Evolutionary conservation across 2,888 invertebrate genomes (phyloP).

Genomic region (Halocaridina rubra): DNA sequence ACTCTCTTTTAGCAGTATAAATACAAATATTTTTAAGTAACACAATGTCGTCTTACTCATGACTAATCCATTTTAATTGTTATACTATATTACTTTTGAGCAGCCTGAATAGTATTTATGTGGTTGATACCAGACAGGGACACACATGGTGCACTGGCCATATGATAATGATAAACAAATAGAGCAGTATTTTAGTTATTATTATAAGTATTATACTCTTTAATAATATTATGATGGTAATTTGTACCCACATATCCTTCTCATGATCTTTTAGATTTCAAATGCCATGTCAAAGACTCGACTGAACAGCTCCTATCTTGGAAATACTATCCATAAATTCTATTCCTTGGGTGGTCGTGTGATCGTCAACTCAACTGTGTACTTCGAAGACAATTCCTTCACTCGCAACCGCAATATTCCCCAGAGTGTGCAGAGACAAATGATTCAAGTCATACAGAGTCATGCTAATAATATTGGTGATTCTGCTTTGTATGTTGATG

Average conservation of each 20-base stretch:
- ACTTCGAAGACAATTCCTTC: conserved; percentile 81
- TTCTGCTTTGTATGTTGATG: conserved; percentile 86
- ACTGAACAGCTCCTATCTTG: conserved; percentile 87
- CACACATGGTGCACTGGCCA: too few relatives aligned
- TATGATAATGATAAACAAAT: too few relatives aligned
- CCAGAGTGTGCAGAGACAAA: conserved; percentile 83
- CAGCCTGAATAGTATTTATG: too few relatives aligned
- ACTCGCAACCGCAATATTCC: conserved; percentile 78
- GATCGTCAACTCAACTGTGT: conserved; percentile 85
- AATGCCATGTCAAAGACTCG: conserved; percentile 94
- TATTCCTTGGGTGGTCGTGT: conserved; percentile 80
- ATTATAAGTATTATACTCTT: too few relatives aligned
- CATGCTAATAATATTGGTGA: conserved; percentile 89
- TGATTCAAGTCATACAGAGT: conserved; percentile 84
- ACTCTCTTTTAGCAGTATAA: too few relatives aligned
- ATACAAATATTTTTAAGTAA: too few relatives aligned
- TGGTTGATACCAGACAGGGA: too few relatives aligned
- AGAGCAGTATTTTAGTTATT: too few relatives aligned
- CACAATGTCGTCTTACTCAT: too few relatives aligned
- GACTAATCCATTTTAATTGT: too few relatives aligned
- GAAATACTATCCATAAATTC: conserved; percentile 82
- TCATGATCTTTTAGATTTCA: conserved; percentile 76
- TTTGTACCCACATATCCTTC: not conserved
- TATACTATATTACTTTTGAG: too few relatives aligned
- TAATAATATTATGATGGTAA: too few relatives aligned